Conservation (phyloP, 2,888 invertebrate genomes). For the Lithophane leautieri region DNA sequence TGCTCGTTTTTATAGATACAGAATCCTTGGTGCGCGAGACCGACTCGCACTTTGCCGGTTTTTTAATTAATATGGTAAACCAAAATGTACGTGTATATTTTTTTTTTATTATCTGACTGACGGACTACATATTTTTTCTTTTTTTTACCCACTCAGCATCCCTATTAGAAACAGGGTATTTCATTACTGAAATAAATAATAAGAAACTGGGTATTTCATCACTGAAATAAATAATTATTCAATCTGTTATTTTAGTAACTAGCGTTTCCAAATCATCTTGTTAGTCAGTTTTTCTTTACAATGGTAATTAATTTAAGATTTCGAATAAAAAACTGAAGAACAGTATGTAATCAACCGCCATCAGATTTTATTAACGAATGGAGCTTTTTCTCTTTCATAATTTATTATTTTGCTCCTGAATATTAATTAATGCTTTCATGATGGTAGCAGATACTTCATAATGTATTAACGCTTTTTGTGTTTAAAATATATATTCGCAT, state of each 20-base stretch:
- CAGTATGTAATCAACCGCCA: neutral
- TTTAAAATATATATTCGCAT: neutral
- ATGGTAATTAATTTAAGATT: neutral
- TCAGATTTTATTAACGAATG: conserved; percentile 17
- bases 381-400: conserved; percentile 10
- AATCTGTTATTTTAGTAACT: neutral
- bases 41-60: no score
- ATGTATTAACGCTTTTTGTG: conserved; percentile 1
- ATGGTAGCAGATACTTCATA: conserved; percentile 7
- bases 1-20: no score
- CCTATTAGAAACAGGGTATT: neutral
- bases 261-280: neutral
- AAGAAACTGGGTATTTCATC: neutral
- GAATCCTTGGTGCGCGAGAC: no score
- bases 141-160: no score
- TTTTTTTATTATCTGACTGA: no score
- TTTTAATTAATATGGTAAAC: no score
- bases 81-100: no score
- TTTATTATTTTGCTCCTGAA: conserved; percentile 21
- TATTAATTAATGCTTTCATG: conserved; percentile 29
- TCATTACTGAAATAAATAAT: neutral
- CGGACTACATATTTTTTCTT: no score
- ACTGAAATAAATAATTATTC: neutral
- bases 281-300: neutral
- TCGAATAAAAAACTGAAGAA: neutral